A percentile compares a stretch with the other conserved stretches of the same genome.
phyloP scores from a whole-genome alignment of 2,888 invertebrate species.

The Ormia ochracea region DNA sequence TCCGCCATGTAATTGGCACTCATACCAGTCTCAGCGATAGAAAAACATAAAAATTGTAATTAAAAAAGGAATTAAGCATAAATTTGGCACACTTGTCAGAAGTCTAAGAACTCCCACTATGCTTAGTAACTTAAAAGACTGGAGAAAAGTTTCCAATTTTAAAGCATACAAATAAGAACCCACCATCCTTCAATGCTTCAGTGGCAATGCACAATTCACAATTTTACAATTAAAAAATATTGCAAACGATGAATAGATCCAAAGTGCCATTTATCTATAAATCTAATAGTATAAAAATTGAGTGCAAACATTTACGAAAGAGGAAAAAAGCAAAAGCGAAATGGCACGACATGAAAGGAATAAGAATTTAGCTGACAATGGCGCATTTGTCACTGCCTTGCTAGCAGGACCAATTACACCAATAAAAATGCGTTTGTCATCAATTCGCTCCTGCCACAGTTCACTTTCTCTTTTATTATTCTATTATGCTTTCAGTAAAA shows the following conservation, averaged over 20 bases:
- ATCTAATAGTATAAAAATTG: conserved; percentile 25
- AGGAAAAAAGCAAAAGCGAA: not conserved
- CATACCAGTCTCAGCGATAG: no score
- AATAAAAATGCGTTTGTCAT: conserved; percentile 47
- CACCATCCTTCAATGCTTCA: not conserved
- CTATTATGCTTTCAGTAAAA: conserved; percentile 1
- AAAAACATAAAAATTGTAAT: no score
- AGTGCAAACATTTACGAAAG: not conserved
- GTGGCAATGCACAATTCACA: not conserved
- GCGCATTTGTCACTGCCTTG: conserved; percentile 40
- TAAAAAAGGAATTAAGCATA: no score
- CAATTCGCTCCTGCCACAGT: conserved; percentile 20
- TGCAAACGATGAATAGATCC: conserved; percentile 2
- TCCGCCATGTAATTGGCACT: no score
- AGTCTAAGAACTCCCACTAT: no score
- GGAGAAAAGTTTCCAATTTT: no score
- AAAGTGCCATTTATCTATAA: conserved; percentile 1
- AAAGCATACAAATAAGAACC: no score
- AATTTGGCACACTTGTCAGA: no score
- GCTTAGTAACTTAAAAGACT: no score
- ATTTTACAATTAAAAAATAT: not conserved
- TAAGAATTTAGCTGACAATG: conserved; percentile 55
- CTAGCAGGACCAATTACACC: not conserved
- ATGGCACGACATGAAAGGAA: not conserved
- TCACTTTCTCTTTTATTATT: not conserved